Conservation (phyloP, 2,888 invertebrate species). For the Melikaiella ostensackeni region DNA sequence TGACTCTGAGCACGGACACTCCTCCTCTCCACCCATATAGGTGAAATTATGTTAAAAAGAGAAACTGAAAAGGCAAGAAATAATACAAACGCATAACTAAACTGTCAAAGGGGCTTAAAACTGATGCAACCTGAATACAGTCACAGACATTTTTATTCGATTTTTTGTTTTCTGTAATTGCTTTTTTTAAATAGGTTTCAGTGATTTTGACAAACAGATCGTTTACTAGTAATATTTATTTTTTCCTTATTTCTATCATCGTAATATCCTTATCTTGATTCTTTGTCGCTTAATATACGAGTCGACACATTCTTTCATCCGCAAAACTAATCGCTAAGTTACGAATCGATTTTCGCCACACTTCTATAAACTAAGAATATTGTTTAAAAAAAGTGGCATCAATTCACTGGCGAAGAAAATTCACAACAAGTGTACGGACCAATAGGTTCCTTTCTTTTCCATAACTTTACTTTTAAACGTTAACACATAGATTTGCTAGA, state of each 20-base stretch:
- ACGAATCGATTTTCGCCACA: not conserved
- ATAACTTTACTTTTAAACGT: too few species aligned
- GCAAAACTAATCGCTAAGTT: not conserved
- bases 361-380: not conserved
- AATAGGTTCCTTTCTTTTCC: too few species aligned
- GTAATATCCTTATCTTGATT: not conserved
- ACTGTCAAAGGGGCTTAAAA: slow-evolving; percentile 56
- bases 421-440: too few species aligned
- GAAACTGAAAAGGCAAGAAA: slow-evolving; percentile 50
- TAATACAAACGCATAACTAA: slow-evolving; percentile 54
- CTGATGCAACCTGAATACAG: not conserved
- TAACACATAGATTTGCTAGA: too few species aligned
- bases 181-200: not conserved
- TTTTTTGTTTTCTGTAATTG: not conserved
- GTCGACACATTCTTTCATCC: not conserved
- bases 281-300: not conserved
- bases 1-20: slow-evolving; percentile 59
- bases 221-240: not conserved
- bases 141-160: not conserved
- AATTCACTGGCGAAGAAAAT: not conserved
- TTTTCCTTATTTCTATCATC: not conserved
- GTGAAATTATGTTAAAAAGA: slow-evolving; percentile 39
- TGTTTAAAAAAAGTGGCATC: not conserved
- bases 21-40: slow-evolving; percentile 59
- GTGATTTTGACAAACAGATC: not conserved